Conservation (phyloP, 2,888 invertebrate species). For the Noctua janthe region DNA sequence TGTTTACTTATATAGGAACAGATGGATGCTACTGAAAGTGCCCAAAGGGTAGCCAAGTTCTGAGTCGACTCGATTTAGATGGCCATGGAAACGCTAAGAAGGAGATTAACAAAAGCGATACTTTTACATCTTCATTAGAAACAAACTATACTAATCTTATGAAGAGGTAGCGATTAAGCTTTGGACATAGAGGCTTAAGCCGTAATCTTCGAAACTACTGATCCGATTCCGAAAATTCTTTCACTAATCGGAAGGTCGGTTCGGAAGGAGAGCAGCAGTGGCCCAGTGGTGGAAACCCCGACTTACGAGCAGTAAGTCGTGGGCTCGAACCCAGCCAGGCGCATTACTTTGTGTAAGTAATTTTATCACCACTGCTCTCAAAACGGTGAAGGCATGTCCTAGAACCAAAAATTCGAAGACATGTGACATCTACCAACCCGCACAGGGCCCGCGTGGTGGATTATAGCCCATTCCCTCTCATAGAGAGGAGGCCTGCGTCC, state of each 20-base stretch:
- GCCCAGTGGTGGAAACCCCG: too few relatives aligned
- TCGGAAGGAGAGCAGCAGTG: too few relatives aligned
- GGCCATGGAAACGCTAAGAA: not conserved
- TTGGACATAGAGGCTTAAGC: not conserved
- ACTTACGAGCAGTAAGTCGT: too few relatives aligned
- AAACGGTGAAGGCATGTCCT: too few relatives aligned
- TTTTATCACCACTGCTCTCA: too few relatives aligned
- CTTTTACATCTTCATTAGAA: not conserved
- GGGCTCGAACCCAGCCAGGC: too few relatives aligned
- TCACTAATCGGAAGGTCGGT: not conserved
- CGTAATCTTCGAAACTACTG: not conserved
- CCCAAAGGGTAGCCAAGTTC: not conserved
- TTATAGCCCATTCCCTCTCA: too few relatives aligned
- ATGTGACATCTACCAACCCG: too few relatives aligned
- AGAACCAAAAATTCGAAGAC: too few relatives aligned
- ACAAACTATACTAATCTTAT: not conserved
- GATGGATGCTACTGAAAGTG: not conserved
- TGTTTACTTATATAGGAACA: not conserved
- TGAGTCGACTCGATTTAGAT: not conserved
- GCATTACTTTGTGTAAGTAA: too few relatives aligned
- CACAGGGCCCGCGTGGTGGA: too few relatives aligned
- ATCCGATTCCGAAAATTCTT: not conserved
- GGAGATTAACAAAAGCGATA: not conserved
- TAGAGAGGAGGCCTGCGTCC: too few relatives aligned
- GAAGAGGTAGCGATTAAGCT: not conserved